phyloP scores from a whole-genome alignment of 2,113 vertebrate species.

The Micronycteris hirsuta region DNA sequence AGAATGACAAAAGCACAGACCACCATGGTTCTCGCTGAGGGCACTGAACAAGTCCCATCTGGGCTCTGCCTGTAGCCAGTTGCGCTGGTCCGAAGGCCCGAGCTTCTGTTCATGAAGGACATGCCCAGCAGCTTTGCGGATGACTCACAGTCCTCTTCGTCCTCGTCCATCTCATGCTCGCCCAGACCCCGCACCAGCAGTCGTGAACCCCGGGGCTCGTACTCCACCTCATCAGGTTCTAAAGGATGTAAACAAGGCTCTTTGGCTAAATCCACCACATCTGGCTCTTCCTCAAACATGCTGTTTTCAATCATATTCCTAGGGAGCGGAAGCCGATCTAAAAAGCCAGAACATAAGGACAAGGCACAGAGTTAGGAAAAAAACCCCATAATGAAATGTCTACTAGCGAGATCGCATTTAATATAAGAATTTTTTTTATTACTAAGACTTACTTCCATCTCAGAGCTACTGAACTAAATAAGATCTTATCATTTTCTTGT shows the following conservation, averaged over 20 bases:
- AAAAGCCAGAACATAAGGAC: constrained; percentile 60
- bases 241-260: constrained; percentile 92
- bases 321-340: constrained; percentile 90
- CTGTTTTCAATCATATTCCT: constrained; percentile 99
- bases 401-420: neutral
- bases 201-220: constrained; percentile 93
- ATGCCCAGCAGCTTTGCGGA: constrained; percentile 96
- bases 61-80: constrained; percentile 84
- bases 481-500: neutral
- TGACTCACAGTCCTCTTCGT: constrained; percentile 96
- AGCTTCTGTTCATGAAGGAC: constrained; percentile 98
- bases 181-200: constrained; percentile 94
- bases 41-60: constrained; percentile 82
- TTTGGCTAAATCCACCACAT: constrained; percentile 95
- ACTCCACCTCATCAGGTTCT: constrained; percentile 93
- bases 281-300: constrained; percentile 98
- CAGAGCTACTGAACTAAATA: constrained; percentile 28
- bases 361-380: neutral
- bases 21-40: constrained; percentile 84
- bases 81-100: constrained; percentile 82
- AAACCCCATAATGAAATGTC: neutral
- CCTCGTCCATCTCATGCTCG: constrained; percentile 94
- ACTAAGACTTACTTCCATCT: constrained; percentile 34
- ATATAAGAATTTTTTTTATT: neutral
- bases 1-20: constrained; percentile 87